These are phyloP conservation scores for Gyrodactylus salaris DNA, from an alignment of 1,140 invertebrate genomes.

Conservation along the genomic window DNA sequence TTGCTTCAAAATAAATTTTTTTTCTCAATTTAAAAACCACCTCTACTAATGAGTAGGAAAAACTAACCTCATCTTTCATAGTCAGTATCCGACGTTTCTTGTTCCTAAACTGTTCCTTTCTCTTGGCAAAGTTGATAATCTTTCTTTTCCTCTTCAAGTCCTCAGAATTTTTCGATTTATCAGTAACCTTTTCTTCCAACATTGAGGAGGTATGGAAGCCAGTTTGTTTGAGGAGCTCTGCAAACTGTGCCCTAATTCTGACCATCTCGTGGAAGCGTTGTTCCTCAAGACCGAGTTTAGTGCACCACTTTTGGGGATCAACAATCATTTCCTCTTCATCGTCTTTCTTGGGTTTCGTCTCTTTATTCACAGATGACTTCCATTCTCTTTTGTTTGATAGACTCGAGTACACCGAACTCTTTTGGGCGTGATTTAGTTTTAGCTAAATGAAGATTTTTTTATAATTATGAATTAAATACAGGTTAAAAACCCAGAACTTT, in stretches of 20 bases:
- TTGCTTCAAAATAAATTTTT: too few species aligned
- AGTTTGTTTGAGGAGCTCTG: constrained; percentile 37
- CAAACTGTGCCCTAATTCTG: constrained; percentile 57
- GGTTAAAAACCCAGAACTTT: too few species aligned
- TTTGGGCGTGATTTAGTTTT: background rate
- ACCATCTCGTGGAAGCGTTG: constrained; percentile 79
- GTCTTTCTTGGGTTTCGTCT: background rate
- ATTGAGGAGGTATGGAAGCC: constrained; percentile 22
- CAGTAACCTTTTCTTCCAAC: constrained; percentile 25
- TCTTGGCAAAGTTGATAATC: background rate
- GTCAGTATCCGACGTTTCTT: background rate
- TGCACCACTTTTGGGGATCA: constrained; percentile 43
- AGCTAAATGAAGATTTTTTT: too few species aligned
- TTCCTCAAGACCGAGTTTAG: constrained; percentile 51
- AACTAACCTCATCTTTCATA: background rate
- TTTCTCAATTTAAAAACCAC: too few species aligned
- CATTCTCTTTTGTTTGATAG: background rate
- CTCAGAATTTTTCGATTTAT: background rate
- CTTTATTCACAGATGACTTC: background rate
- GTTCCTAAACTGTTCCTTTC: background rate
- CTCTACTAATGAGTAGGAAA: too few species aligned
- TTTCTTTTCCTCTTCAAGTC: constrained; percentile 8
- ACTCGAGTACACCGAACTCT: background rate
- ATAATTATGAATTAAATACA: too few species aligned
- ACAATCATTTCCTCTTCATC: constrained; percentile 11